Evolutionary conservation across 1,140 invertebrate genomes (phyloP).

Genomic region (Amphibalanus amphitrite): DNA sequence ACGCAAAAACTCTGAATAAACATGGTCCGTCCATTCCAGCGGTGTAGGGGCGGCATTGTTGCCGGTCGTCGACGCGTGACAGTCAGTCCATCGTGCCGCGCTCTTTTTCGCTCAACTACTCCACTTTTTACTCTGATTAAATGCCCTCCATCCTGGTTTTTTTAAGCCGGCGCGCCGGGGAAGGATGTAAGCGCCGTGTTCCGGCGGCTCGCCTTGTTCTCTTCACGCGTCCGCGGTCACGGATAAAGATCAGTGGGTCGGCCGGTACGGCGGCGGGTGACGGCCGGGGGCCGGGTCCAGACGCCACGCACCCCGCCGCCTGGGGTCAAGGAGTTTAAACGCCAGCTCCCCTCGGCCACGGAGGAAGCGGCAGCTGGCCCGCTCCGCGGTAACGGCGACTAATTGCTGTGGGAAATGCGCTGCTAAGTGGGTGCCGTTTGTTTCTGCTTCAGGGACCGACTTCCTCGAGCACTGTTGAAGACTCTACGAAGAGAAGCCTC

Average conservation of each 20-base stretch:
- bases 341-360: neutral
- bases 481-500: neutral
- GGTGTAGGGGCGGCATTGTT: neutral
- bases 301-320: too few relatives aligned
- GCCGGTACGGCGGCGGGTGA: too few relatives aligned
- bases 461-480: neutral
- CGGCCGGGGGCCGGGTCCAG: too few relatives aligned
- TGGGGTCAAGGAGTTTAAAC: neutral
- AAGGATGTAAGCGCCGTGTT: neutral
- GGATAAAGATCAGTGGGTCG: neutral
- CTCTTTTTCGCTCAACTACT: neutral
- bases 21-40: neutral
- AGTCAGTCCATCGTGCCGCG: neutral
- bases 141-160: neutral
- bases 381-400: neutral
- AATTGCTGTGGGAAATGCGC: neutral
- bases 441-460: neutral
- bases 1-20: neutral
- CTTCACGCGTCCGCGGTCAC: neutral
- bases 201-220: neutral
- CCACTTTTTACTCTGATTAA: neutral
- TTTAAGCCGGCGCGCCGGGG: neutral
- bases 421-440: neutral
- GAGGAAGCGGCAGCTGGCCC: neutral
- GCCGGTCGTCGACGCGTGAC: neutral